Percentiles rank a stretch among this genome's conserved stretches.
Conservation (phyloP, 2,797 vertebrate genomes). For the Clarias fuscus region DNA sequence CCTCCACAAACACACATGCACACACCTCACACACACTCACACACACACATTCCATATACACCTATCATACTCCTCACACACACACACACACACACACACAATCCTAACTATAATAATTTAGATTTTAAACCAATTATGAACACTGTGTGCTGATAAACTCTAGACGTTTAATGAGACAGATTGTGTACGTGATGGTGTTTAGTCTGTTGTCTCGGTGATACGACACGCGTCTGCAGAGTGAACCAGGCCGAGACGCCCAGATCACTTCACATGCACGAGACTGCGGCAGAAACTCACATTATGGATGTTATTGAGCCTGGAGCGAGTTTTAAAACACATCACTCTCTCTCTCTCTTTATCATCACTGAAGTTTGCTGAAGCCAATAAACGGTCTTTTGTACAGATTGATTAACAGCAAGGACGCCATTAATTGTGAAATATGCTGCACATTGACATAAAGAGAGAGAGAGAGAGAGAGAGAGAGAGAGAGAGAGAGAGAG, state of each 20-base stretch:
- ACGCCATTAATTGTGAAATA: constrained; percentile 62
- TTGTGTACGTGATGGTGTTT: neutral
- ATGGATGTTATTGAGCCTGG: neutral
- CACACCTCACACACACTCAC: too few relatives aligned
- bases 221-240: neutral
- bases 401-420: constrained; percentile 69
- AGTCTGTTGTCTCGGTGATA: neutral
- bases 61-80: neutral
- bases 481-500: constrained; percentile 29
- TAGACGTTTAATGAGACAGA: neutral
- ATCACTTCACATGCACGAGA: neutral
- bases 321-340: neutral
- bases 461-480: constrained; percentile 46
- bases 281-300: neutral
- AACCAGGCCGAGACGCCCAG: neutral
- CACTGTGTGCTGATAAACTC: neutral
- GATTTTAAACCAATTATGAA: neutral
- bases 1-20: too few relatives aligned
- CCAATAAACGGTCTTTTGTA: constrained; percentile 67
- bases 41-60: neutral
- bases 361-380: constrained; percentile 59
- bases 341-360: neutral
- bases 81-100: neutral
- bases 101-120: neutral
- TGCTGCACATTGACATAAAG: constrained; percentile 37